These are phyloP conservation scores for Pinna nobilis DNA, from an alignment of 1,140 invertebrate species.

Conservation along the genomic window DNA sequence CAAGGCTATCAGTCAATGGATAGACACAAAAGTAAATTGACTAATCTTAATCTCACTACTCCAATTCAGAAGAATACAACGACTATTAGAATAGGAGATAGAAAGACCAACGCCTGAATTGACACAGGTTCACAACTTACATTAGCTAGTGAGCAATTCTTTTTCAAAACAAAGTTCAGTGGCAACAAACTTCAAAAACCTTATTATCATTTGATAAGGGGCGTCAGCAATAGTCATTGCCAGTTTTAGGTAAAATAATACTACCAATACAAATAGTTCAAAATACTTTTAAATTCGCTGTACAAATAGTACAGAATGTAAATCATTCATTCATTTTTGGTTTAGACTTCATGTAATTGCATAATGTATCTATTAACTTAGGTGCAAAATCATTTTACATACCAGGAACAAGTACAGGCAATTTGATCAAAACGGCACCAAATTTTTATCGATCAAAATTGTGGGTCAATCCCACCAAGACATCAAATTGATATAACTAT, in stretches of 20 bases:
- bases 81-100: neutral
- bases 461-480: too few species aligned
- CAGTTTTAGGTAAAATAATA: slow-evolving; percentile 14
- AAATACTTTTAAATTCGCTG: neutral
- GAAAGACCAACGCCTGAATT: slow-evolving; percentile 2
- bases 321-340: too few species aligned
- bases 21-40: slow-evolving; percentile 19
- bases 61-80: too few species aligned
- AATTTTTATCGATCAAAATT: too few species aligned
- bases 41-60: too few species aligned
- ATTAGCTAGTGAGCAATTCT: neutral
- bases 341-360: too few species aligned
- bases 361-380: too few species aligned
- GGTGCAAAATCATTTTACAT: slow-evolving; percentile 2
- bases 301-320: slow-evolving; percentile 34
- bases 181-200: neutral
- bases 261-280: slow-evolving; percentile 6
- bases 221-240: slow-evolving; percentile 6
- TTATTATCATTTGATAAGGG: slow-evolving; percentile 11
- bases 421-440: too few species aligned
- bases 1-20: slow-evolving; percentile 9
- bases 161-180: neutral
- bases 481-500: too few species aligned
- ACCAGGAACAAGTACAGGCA: too few species aligned
- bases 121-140: slow-evolving; percentile 15